Base-by-base conservation (phyloP, 2,113 vertebrate genomes). In the Orycteropus afer region DNA sequence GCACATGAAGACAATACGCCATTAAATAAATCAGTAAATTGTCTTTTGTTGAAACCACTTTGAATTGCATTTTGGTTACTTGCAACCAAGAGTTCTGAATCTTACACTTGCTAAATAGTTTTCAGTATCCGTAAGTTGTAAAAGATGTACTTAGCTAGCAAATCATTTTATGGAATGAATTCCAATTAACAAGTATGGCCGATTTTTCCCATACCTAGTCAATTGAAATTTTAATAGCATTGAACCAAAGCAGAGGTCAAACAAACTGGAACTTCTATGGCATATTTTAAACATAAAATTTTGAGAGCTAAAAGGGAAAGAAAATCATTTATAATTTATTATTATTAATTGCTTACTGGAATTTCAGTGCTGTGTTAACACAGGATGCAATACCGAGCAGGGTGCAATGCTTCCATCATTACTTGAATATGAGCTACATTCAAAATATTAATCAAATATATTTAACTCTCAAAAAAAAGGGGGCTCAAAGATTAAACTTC, bases 171-270 rank as follows among this genome's bases (percentile, higher is more conserved):
- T 0, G 77, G 13, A 89, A 90, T 25, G 92, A 82, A 89, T 90
- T 69, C 47, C 20, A 83, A 25, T 59, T 32, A 82, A 90, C 0
- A 63, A 71, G 67, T 55, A 51, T 47, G 40, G 12, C 42, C 88
- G 77, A 67, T 59, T 85, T 40, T 80, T 22, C 4, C 29, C 22
- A 20, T 79, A 78, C 8, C 13, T 37, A 73, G 25, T 57, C 87
- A 85, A 87, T 59, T 76, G 14, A 78, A 84, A 61, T 90, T 86
- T 93, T 96, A 96, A 73, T 47, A 87, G 17, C 86, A 49, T 42
- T 79, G n/a, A 76, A 27, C 10, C 11, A 81, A 89, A 91, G 86
- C 89, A 22, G 85, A 71, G 40, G 59, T 67, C 63, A 82, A 45
- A 76, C 76, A 80, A 65, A 47, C 1, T 71, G 29, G 25, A 67